phyloP scores from a whole-genome alignment of 37 sponge, comb jelly and placozoan genomes.

The Cliona cf. orientalis region DNA sequence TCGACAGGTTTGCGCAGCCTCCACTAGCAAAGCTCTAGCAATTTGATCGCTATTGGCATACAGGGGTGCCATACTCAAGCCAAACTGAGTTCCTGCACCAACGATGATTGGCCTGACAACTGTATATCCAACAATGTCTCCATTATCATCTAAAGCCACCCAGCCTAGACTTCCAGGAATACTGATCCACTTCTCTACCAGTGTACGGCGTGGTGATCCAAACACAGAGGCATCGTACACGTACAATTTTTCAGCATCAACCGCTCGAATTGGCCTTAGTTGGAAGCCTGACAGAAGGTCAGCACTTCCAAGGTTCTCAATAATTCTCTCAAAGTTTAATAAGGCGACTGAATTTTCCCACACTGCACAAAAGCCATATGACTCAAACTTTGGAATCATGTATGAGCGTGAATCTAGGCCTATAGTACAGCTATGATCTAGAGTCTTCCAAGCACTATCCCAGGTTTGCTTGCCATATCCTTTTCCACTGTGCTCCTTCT shows the following conservation, averaged over 20 bases:
- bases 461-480: background rate
- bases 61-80: background rate
- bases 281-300: background rate
- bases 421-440: background rate
- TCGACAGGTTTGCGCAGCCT: background rate
- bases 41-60: too few relatives aligned
- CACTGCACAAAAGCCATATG: background rate
- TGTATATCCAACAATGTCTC: background rate
- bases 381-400: background rate
- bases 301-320: background rate
- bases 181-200: background rate
- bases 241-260: background rate
- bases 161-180: background rate
- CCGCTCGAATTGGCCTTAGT: background rate
- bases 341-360: background rate
- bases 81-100: background rate
- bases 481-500: background rate
- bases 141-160: background rate
- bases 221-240: background rate
- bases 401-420: background rate
- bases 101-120: background rate
- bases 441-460: background rate
- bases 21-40: background rate
- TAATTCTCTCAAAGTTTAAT: background rate
- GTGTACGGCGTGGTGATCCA: background rate